phyloP scores from a whole-genome alignment of 2,797 vertebrate genomes.

The Spatula versicolor region DNA sequence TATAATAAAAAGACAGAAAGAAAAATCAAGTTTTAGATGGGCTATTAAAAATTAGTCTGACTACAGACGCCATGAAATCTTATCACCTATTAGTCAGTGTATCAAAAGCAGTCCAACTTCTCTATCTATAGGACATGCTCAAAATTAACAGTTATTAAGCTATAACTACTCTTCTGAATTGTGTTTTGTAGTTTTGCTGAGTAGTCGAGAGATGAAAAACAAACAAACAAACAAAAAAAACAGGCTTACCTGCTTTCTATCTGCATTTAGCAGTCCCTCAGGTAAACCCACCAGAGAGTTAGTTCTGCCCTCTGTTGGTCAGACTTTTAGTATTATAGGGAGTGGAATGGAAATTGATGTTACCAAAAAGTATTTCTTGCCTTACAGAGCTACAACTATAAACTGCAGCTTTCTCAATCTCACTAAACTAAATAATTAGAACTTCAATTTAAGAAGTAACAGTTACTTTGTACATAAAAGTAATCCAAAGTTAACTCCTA shows the following conservation, averaged over 20 bases:
- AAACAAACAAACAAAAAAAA: background rate
- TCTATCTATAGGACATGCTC: background rate
- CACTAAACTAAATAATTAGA: background rate
- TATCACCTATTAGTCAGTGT: background rate
- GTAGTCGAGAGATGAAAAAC: rapidly evolving
- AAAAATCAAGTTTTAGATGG: background rate
- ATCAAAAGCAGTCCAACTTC: background rate
- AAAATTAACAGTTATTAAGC: background rate
- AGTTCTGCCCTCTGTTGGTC: background rate
- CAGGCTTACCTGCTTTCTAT: background rate
- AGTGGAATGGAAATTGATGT: rapidly evolving
- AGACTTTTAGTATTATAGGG: background rate
- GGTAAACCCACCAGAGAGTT: background rate
- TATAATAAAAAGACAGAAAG: background rate
- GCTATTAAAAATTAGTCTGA: background rate
- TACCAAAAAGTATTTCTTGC: background rate
- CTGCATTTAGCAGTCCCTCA: background rate
- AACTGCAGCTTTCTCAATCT: background rate
- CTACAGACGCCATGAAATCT: background rate
- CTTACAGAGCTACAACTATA: background rate
- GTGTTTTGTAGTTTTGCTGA: background rate
- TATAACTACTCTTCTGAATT: background rate
- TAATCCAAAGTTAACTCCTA: background rate
- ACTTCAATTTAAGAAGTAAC: background rate
- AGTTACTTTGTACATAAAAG: background rate